Percentiles rank a stretch among this genome's conserved stretches.
Conservation (phyloP, 2,113 vertebrate species). For the Mola mola region DNA sequence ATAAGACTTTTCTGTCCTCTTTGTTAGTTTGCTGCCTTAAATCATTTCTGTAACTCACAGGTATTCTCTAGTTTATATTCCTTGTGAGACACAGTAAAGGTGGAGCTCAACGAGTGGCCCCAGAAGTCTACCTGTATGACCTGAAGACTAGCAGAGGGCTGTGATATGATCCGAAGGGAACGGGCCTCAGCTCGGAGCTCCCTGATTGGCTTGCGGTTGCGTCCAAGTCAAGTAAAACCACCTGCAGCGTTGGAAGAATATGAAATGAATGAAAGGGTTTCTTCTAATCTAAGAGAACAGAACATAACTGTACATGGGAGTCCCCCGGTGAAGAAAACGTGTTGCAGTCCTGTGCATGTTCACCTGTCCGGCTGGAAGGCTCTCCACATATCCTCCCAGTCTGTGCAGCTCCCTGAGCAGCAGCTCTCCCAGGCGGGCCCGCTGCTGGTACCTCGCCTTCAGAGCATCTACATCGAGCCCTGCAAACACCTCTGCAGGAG, state of each 20-base stretch:
- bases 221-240: constrained; percentile 85
- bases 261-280: not conserved
- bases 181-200: constrained; percentile 80
- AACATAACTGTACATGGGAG: too few species aligned
- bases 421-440: constrained; percentile 84
- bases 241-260: constrained; percentile 68
- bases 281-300: not conserved
- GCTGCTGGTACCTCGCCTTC: constrained; percentile 82
- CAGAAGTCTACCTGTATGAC: constrained; percentile 84
- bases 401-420: constrained; percentile 76
- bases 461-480: constrained; percentile 90
- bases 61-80: too few species aligned
- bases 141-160: constrained; percentile 94
- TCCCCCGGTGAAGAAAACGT: not conserved
- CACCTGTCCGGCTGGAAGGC: constrained; percentile 75
- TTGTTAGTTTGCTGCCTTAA: too few species aligned
- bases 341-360: not conserved
- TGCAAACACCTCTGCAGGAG: constrained; percentile 83
- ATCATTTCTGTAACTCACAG: too few species aligned
- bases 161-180: constrained; percentile 87
- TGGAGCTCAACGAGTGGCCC: too few species aligned
- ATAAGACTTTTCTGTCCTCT: too few species aligned
- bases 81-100: too few species aligned
- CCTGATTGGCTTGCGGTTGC: constrained; percentile 70
- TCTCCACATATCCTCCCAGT: constrained; percentile 64